A percentile compares a stretch with the other conserved stretches of the same genome.
phyloP scores from a whole-genome alignment of 2,797 vertebrate genomes.

The Enteromius afrohamiltoni region DNA sequence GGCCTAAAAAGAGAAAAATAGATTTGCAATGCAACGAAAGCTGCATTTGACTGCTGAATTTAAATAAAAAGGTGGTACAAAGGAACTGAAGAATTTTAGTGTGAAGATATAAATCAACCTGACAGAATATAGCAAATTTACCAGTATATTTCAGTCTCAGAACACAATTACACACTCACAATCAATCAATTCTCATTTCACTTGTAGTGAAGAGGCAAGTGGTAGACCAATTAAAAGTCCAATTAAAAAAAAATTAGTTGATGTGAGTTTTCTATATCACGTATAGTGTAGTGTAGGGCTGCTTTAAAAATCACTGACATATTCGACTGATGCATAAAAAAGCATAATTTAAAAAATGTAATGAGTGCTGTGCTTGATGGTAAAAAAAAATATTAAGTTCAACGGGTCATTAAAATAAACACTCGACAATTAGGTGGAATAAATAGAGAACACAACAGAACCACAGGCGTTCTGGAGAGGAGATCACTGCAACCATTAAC shows the following conservation, averaged over 20 bases:
- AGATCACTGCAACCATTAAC: slow-evolving; percentile 84
- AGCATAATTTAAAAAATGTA: not conserved
- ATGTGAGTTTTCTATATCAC: not conserved
- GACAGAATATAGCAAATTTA: slow-evolving; percentile 52
- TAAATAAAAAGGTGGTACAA: slow-evolving; percentile 37
- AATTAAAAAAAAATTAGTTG: not conserved
- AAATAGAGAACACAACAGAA: slow-evolving; percentile 57
- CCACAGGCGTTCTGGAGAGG: slow-evolving; percentile 60
- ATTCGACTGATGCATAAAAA: not conserved
- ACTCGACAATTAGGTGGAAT: not conserved
- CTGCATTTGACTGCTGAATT: slow-evolving; percentile 44
- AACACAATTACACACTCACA: slow-evolving; percentile 35
- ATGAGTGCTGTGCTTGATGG: not conserved
- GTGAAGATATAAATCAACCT: slow-evolving; percentile 48
- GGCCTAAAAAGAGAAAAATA: slow-evolving; percentile 56
- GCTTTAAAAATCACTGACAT: not conserved
- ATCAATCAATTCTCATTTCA: slow-evolving; percentile 6
- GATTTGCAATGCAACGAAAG: slow-evolving; percentile 52
- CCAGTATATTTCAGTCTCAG: not conserved
- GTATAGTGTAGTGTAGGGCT: not conserved
- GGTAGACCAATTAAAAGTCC: not conserved
- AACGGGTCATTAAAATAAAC: not conserved
- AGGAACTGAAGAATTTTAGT: slow-evolving; percentile 29
- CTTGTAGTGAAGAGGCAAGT: not conserved
- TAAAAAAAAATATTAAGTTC: not conserved